These are phyloP conservation scores for Eulemur rubriventer DNA, from an alignment of 2,797 vertebrate species.

Conservation along the genomic window DNA sequence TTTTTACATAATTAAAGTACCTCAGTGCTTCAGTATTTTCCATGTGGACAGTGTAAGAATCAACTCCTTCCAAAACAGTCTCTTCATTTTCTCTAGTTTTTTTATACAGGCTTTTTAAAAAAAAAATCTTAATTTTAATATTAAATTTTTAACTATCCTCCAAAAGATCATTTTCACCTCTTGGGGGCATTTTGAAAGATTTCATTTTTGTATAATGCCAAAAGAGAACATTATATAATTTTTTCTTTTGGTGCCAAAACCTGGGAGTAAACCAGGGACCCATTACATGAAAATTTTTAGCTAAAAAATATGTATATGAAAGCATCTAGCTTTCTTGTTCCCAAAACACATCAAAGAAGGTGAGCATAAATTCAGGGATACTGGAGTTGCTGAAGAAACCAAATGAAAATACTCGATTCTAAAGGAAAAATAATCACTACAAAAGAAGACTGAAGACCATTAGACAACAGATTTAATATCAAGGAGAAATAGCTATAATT, in stretches of 20 bases:
- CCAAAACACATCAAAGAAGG: conserved; percentile 2
- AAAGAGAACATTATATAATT: not conserved
- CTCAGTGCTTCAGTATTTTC: not conserved
- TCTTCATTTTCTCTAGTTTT: conserved; percentile 17
- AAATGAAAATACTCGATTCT: not conserved
- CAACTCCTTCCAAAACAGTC: not conserved
- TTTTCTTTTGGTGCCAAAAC: not conserved
- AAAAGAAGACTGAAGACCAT: not conserved
- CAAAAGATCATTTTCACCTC: not conserved
- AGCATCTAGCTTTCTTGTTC: not conserved
- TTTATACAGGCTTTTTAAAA: not conserved
- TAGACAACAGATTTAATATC: not conserved
- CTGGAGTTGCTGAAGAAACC: not conserved
- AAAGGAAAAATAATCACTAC: not conserved
- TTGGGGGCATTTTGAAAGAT: not conserved
- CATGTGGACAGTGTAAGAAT: not conserved
- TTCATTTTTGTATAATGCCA: not conserved
- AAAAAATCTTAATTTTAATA: not conserved
- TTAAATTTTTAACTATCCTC: not conserved
- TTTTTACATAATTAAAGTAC: not conserved
- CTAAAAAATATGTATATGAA: not conserved
- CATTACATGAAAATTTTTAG: not conserved
- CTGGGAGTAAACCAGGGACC: not conserved
- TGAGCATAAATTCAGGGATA: not conserved
- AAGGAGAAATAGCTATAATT: not conserved